Percentiles rank a stretch among this genome's conserved stretches.
Evolutionary conservation across 1,140 invertebrate species (phyloP).

Genomic region (Drosophila leontia): DNA sequence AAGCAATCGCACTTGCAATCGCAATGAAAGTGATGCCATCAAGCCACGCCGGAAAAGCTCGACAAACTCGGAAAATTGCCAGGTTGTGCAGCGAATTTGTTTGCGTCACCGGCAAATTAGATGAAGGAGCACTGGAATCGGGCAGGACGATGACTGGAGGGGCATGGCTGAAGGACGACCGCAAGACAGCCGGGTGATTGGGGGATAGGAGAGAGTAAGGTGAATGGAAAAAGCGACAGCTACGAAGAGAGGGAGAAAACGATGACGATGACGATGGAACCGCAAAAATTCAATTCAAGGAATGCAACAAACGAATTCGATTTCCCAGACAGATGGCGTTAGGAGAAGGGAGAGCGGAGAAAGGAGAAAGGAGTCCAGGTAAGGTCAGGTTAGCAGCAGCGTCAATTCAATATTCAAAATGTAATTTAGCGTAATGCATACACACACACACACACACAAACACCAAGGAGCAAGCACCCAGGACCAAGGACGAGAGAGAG

Average conservation of each 20-base stretch:
- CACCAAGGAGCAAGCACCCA: not conserved
- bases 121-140: conserved; percentile 2
- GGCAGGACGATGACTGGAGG: not conserved
- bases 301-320: conserved; percentile 60
- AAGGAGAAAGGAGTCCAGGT: not conserved
- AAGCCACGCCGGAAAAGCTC: conserved; percentile 13
- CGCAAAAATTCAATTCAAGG: conserved; percentile 74
- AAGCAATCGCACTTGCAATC: not conserved
- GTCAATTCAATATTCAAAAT: conserved; percentile 82
- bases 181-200: not conserved
- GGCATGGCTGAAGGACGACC: not conserved
- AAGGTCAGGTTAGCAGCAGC: conserved; percentile 41
- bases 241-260: not conserved
- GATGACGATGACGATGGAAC: conserved; percentile 37
- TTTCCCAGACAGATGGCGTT: conserved; percentile 39
- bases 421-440: conserved; percentile 83
- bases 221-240: not conserved
- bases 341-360: no score
- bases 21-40: conserved; percentile 46
- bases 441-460: conserved; percentile 52
- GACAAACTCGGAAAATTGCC: conserved; percentile 44
- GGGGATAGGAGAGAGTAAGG: not conserved
- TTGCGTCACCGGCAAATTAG: conserved; percentile 48
- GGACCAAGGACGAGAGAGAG: conserved; percentile 12
- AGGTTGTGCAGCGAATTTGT: conserved; percentile 50